These are phyloP conservation scores for Tadarida brasiliensis DNA, from an alignment of 2,797 vertebrate genomes.

Conservation along the genomic window DNA sequence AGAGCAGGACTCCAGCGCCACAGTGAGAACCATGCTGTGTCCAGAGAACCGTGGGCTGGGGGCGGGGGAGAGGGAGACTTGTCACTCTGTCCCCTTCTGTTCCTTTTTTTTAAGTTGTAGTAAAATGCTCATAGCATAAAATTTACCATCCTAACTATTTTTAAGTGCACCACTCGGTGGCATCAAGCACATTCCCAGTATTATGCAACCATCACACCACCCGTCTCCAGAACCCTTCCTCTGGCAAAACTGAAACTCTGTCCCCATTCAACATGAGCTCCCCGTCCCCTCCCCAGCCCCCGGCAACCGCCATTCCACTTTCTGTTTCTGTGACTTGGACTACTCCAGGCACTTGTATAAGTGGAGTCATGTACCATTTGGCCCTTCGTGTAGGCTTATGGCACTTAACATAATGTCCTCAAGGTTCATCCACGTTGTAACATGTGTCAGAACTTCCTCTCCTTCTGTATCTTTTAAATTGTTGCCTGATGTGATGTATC, in stretches of 20 bases:
- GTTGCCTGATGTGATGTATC: not conserved
- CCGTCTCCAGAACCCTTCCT: too few species aligned
- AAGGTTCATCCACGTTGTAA: not conserved
- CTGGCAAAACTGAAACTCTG: too few species aligned
- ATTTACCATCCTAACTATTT: too few species aligned
- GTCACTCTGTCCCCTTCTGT: not conserved
- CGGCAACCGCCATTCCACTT: not conserved
- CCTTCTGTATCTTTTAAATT: not conserved
- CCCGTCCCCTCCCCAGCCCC: not conserved
- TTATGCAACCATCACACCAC: too few species aligned
- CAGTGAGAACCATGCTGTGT: not conserved
- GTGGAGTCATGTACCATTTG: accelerated
- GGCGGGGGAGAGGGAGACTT: too few species aligned
- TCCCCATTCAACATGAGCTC: too few species aligned
- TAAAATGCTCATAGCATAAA: not conserved
- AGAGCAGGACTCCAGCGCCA: not conserved
- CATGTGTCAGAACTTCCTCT: not conserved
- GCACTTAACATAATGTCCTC: not conserved
- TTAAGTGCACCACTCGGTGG: too few species aligned
- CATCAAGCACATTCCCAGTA: too few species aligned
- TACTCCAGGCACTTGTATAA: accelerated
- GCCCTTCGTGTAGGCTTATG: not conserved
- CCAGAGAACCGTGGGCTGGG: too few species aligned
- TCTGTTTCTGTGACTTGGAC: not conserved
- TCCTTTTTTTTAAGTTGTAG: not conserved